A percentile compares a stretch with the other conserved stretches of the same genome.
These are phyloP conservation scores for Drosophila longiperda DNA, from an alignment of 2,888 invertebrate genomes.

Conservation along the genomic window DNA sequence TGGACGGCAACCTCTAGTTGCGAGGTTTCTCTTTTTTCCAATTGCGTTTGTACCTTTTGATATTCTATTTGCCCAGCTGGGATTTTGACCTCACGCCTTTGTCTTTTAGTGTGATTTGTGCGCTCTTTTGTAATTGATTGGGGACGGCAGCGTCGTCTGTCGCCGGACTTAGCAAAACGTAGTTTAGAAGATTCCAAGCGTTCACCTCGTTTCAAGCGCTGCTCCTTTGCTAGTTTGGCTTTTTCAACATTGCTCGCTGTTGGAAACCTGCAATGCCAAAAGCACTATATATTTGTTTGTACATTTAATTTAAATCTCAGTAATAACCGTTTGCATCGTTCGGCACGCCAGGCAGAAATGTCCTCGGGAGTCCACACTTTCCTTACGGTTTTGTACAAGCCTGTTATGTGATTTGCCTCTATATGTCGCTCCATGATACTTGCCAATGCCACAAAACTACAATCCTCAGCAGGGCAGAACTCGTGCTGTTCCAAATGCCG, in stretches of 20 bases:
- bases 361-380: slow-evolving; percentile 92
- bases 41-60: not conserved
- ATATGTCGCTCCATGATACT: slow-evolving; percentile 93
- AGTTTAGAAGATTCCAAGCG: slow-evolving; percentile 86
- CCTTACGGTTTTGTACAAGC: slow-evolving; percentile 91
- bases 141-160: slow-evolving; percentile 76
- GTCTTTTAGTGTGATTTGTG: slow-evolving; percentile 12
- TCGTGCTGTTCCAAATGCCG: slow-evolving; percentile 91
- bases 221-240: slow-evolving; percentile 87
- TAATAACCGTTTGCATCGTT: slow-evolving; percentile 88
- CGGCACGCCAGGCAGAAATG: slow-evolving; percentile 92
- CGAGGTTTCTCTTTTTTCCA: not conserved
- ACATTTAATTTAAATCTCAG: not conserved
- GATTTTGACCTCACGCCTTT: slow-evolving; percentile 1
- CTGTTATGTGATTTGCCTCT: slow-evolving; percentile 93
- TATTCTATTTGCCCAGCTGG: not conserved
- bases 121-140: slow-evolving; percentile 21
- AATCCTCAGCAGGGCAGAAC: slow-evolving; percentile 92
- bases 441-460: slow-evolving; percentile 83
- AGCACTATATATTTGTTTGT: not conserved
- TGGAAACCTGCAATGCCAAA: slow-evolving; percentile 86
- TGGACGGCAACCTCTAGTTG: not conserved
- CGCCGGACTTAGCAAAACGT: slow-evolving; percentile 84
- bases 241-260: slow-evolving; percentile 89
- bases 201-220: slow-evolving; percentile 91